A percentile compares a stretch with the other conserved stretches of the same genome.
These are phyloP conservation scores for Aphaenogaster ashmeadi DNA, from an alignment of 1,140 invertebrate genomes.

Conservation along the genomic window DNA sequence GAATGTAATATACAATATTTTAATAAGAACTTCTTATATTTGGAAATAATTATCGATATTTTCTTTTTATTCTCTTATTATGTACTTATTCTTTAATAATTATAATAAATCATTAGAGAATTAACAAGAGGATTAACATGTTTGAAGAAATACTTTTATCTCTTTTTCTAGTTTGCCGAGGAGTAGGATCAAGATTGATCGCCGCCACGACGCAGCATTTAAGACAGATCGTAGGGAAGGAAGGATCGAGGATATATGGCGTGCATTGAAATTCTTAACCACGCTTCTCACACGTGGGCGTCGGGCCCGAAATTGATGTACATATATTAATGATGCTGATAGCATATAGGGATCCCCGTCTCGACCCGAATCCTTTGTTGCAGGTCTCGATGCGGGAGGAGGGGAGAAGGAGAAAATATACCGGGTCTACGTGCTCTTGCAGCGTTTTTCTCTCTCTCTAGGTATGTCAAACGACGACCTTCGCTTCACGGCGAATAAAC, in stretches of 20 bases:
- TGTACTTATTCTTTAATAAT: not conserved
- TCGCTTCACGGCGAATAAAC: slow-evolving; percentile 39
- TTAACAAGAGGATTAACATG: not conserved
- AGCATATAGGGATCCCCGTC: slow-evolving; percentile 56
- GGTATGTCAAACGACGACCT: slow-evolving; percentile 36
- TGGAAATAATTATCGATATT: slow-evolving; percentile 4
- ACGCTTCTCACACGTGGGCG: slow-evolving; percentile 65
- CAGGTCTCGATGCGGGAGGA: not conserved
- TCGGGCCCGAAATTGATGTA: slow-evolving; percentile 73
- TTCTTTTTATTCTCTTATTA: not conserved
- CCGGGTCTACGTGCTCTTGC: slow-evolving; percentile 2
- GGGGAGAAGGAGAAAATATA: slow-evolving; percentile 32
- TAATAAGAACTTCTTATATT: not conserved
- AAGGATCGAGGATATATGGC: slow-evolving; percentile 38
- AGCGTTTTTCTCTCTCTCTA: slow-evolving; percentile 1
- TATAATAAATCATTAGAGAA: not conserved
- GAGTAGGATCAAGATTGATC: slow-evolving; percentile 54
- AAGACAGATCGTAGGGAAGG: slow-evolving; percentile 49
- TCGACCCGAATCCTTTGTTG: slow-evolving; percentile 60
- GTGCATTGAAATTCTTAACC: slow-evolving; percentile 74
- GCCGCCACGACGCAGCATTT: slow-evolving; percentile 12
- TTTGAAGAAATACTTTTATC: not conserved
- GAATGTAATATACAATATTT: not conserved
- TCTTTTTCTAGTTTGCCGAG: slow-evolving; percentile 2
- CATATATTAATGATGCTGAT: slow-evolving; percentile 74